These are phyloP conservation scores for Meiosimyza platycephala DNA, from an alignment of 2,888 invertebrate genomes.

Conservation along the genomic window DNA sequence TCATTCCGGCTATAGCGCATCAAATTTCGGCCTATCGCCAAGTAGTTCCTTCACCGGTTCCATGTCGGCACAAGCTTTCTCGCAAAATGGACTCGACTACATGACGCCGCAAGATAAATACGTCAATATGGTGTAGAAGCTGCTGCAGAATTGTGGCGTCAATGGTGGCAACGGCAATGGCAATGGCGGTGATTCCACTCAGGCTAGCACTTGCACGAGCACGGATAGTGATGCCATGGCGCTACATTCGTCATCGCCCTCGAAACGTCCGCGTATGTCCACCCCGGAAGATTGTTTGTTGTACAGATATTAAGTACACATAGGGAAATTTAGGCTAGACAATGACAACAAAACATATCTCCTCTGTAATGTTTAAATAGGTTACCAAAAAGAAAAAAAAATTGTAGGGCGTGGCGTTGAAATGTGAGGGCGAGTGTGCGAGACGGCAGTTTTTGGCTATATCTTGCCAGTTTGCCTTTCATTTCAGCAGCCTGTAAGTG, in stretches of 20 bases:
- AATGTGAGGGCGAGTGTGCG: neutral
- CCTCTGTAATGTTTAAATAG: slow-evolving; percentile 23
- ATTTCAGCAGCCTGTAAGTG: too few relatives aligned
- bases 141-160: slow-evolving; percentile 59
- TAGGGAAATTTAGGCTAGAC: slow-evolving; percentile 22
- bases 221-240: slow-evolving; percentile 14
- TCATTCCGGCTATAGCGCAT: slow-evolving; percentile 65
- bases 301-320: slow-evolving; percentile 12
- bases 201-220: slow-evolving; percentile 9
- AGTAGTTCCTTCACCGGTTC: slow-evolving; percentile 65
- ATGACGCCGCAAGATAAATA: slow-evolving; percentile 68
- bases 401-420: neutral
- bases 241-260: slow-evolving; percentile 16
- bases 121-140: slow-evolving; percentile 68
- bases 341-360: slow-evolving; percentile 23
- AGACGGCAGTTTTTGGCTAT: neutral
- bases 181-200: neutral
- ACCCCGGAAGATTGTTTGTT: slow-evolving; percentile 9
- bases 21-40: slow-evolving; percentile 67
- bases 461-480: neutral
- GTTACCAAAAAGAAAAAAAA: neutral
- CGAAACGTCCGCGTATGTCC: slow-evolving; percentile 28
- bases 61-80: slow-evolving; percentile 67
- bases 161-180: neutral
- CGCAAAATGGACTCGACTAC: slow-evolving; percentile 67